phyloP scores from a whole-genome alignment of 2,888 invertebrate species.

The Dascillus cervinus region DNA sequence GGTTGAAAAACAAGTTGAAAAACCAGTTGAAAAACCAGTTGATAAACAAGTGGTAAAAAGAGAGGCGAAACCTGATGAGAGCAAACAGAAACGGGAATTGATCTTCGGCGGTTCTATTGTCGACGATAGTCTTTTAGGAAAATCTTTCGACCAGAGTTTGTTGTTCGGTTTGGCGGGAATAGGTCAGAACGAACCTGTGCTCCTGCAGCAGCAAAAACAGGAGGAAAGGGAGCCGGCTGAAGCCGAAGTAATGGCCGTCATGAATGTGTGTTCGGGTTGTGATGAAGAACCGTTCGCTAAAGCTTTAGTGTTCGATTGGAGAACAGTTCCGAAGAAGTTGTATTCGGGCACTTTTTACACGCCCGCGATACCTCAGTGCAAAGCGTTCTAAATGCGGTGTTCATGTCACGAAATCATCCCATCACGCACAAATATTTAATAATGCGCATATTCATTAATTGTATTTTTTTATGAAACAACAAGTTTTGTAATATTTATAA shows the following conservation, averaged over 20 bases:
- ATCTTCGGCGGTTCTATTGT: slow-evolving; percentile 61
- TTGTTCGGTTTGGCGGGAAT: slow-evolving; percentile 62
- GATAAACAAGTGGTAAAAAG: slow-evolving; percentile 1
- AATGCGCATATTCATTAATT: no score
- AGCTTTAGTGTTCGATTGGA: slow-evolving; percentile 72
- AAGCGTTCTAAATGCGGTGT: slow-evolving; percentile 41
- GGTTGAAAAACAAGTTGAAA: slow-evolving; percentile 3
- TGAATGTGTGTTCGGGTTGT: slow-evolving; percentile 71
- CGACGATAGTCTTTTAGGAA: slow-evolving; percentile 49
- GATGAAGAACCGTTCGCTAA: slow-evolving; percentile 72
- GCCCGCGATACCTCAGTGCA: slow-evolving; percentile 59
- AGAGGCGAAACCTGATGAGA: slow-evolving; percentile 38
- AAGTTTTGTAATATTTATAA: background rate
- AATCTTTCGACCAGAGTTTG: slow-evolving; percentile 46
- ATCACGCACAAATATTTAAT: no score
- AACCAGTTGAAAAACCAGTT: background rate
- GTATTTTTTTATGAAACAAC: background rate
- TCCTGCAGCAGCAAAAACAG: slow-evolving; percentile 53
- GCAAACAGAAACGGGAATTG: slow-evolving; percentile 59
- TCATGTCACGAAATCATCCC: no score
- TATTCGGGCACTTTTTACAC: slow-evolving; percentile 64
- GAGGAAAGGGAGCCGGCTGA: slow-evolving; percentile 77
- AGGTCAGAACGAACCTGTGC: slow-evolving; percentile 54
- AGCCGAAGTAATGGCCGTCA: slow-evolving; percentile 72
- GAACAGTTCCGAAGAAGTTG: slow-evolving; percentile 62